phyloP scores from a whole-genome alignment of 2,113 vertebrate genomes.

The Lethenteron camtschaticum region DNA sequence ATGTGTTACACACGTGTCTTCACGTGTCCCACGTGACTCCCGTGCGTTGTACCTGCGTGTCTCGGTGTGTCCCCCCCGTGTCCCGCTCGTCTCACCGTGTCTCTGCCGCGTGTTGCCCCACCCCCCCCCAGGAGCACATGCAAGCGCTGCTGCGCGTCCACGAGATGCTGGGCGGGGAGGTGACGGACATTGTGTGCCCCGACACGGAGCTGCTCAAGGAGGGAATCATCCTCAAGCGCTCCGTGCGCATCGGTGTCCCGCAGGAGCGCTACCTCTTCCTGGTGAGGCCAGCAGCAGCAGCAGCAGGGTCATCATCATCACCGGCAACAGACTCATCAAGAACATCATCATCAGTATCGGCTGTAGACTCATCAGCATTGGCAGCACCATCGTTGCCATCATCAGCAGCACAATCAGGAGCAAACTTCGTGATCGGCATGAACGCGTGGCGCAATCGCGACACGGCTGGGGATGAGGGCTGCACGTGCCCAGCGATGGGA shows the following conservation, averaged over 20 bases:
- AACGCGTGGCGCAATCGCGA: too few species aligned
- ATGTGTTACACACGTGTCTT: not conserved
- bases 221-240: slow-evolving; percentile 31
- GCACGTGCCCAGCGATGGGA: too few species aligned
- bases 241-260: slow-evolving; percentile 22
- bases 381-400: too few species aligned
- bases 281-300: slow-evolving; percentile 16
- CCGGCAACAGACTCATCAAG: too few species aligned
- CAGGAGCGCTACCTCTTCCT: slow-evolving; percentile 35
- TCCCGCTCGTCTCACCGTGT: not conserved
- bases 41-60: not conserved
- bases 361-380: too few species aligned
- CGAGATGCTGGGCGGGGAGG: slow-evolving; percentile 25
- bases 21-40: not conserved
- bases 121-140: slow-evolving; percentile 22
- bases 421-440: too few species aligned
- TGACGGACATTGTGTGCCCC: slow-evolving; percentile 31
- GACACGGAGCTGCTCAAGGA: slow-evolving; percentile 33
- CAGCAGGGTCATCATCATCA: too few species aligned
- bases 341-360: too few species aligned
- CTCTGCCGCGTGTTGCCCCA: not conserved
- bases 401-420: too few species aligned
- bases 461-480: too few species aligned
- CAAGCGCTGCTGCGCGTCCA: slow-evolving; percentile 36
- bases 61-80: not conserved